phyloP scores from a whole-genome alignment of 2,888 invertebrate species.

The Lysandra bellargus region DNA sequence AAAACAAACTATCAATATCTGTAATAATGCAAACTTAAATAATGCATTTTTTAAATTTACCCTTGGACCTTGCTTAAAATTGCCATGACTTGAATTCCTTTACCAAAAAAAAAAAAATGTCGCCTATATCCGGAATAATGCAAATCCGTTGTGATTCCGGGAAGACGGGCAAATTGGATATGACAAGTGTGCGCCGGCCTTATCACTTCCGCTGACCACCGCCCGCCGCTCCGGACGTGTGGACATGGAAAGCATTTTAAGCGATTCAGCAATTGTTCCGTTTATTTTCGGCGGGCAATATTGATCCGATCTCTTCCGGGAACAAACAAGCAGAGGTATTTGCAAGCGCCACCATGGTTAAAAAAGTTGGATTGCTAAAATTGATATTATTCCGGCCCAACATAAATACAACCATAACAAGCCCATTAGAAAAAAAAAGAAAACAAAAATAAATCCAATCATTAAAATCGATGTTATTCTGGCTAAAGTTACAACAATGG shows the following conservation, averaged over 20 bases:
- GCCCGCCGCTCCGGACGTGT: constrained; percentile 63
- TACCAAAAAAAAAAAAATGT: not conserved
- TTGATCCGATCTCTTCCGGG: constrained; percentile 46
- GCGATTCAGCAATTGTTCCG: constrained; percentile 66
- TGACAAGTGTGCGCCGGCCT: constrained; percentile 63
- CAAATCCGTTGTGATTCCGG: constrained; percentile 8
- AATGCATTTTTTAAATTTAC: too few relatives aligned
- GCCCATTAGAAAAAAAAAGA: too few relatives aligned
- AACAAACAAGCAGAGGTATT: not conserved
- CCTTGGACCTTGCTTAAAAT: too few relatives aligned
- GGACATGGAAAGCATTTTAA: constrained; percentile 80
- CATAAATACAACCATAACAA: too few relatives aligned
- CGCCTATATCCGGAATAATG: constrained; percentile 8
- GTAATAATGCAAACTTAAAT: too few relatives aligned
- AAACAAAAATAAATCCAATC: too few relatives aligned
- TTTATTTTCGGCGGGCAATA: constrained; percentile 67
- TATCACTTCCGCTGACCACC: constrained; percentile 43
- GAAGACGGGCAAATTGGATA: constrained; percentile 12
- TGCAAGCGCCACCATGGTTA: not conserved
- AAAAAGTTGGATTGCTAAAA: too few relatives aligned
- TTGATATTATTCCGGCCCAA: too few relatives aligned
- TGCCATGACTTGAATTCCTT: not conserved
- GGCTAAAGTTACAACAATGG: too few relatives aligned
- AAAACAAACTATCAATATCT: not conserved
- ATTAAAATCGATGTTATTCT: too few relatives aligned